Percentiles rank a stretch among this genome's conserved stretches.
Evolutionary conservation across 2,888 invertebrate species (phyloP).

Genomic region (Chrysodeixis includens): DNA sequence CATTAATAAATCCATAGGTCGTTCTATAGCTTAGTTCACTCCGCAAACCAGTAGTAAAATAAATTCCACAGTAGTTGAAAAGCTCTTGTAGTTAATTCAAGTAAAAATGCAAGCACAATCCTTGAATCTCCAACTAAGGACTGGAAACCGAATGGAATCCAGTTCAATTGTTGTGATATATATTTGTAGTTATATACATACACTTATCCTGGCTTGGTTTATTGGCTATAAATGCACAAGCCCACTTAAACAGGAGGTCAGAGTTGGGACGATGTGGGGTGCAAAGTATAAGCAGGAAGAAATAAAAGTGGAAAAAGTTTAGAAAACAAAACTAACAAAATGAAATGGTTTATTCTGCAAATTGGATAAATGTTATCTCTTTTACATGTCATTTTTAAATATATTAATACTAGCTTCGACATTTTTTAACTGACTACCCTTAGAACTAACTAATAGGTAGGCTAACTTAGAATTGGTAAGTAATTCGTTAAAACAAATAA

Average conservation of each 20-base stretch:
- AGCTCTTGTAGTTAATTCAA: not conserved
- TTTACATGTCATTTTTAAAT: no score
- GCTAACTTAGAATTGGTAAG: no score
- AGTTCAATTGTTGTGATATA: not conserved
- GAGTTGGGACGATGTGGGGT: constrained; percentile 47
- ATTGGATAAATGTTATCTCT: no score
- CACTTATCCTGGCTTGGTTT: constrained; percentile 72
- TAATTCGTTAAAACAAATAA: no score
- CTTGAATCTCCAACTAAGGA: not conserved
- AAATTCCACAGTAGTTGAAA: not conserved
- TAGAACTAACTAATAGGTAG: no score
- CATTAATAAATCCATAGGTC: not conserved
- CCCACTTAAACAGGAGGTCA: constrained; percentile 78
- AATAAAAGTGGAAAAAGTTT: not conserved
- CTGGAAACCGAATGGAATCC: not conserved
- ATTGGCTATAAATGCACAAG: constrained; percentile 81
- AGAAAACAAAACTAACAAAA: no score
- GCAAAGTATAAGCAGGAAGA: constrained; percentile 38
- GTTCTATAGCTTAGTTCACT: no score
- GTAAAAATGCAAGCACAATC: not conserved
- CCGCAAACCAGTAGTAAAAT: not conserved
- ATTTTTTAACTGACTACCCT: no score
- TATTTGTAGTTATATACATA: constrained; percentile 50
- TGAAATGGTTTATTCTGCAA: no score
- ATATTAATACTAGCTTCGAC: no score